Conservation (phyloP, 1,140 invertebrate species). For the Drosophila bipectinata region DNA sequence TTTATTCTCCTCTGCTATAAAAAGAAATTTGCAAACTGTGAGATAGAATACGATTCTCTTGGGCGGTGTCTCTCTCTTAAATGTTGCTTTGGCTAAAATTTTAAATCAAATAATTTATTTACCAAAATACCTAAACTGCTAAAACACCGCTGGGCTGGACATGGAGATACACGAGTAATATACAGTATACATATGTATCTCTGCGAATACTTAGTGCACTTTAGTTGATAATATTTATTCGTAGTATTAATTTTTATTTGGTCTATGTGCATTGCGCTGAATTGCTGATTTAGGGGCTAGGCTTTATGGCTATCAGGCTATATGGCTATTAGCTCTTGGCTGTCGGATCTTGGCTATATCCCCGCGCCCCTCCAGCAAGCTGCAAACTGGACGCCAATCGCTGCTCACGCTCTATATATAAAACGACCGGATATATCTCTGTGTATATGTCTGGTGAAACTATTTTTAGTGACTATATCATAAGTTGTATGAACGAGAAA, state of each 20-base stretch:
- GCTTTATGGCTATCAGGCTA: constrained; percentile 27
- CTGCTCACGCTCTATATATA: constrained; percentile 58
- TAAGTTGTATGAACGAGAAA: constrained; percentile 53
- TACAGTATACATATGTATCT: not conserved
- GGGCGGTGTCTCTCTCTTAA: constrained; percentile 37
- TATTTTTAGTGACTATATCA: constrained; percentile 53
- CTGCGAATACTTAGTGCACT: constrained; percentile 45
- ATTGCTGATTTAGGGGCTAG: constrained; percentile 32
- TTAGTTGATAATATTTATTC: constrained; percentile 58
- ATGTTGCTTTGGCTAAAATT: constrained; percentile 42
- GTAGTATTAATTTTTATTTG: constrained; percentile 56
- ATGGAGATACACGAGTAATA: constrained; percentile 6
- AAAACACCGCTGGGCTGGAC: constrained; percentile 37
- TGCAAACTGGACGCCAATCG: constrained; percentile 51
- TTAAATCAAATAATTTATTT: constrained; percentile 9
- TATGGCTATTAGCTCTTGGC: constrained; percentile 3
- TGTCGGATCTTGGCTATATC: constrained; percentile 20
- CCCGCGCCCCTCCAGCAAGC: constrained; percentile 35
- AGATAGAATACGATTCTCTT: constrained; percentile 7
- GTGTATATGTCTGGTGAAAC: constrained; percentile 22
- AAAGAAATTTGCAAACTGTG: constrained; percentile 17
- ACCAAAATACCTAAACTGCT: constrained; percentile 14
- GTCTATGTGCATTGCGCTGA: constrained; percentile 57
- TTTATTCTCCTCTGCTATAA: constrained; percentile 49
- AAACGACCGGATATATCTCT: constrained; percentile 28